These are phyloP conservation scores for Larimichthys crocea DNA, from an alignment of 2,113 vertebrate genomes.

Conservation along the genomic window DNA sequence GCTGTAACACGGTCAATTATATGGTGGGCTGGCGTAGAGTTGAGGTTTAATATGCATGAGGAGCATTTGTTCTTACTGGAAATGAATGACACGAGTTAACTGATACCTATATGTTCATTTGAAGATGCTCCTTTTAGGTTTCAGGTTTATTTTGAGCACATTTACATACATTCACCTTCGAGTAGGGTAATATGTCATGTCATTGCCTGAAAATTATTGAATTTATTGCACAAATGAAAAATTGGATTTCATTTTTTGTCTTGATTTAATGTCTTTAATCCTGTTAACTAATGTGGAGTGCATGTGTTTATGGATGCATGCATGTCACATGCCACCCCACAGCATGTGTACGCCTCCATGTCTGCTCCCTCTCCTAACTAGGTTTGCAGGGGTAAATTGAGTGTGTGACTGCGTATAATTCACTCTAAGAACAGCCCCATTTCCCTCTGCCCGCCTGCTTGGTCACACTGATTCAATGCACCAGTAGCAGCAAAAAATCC, in stretches of 20 bases:
- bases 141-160: slow-evolving; percentile 2
- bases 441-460: slow-evolving; percentile 80
- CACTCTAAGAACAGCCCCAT: slow-evolving; percentile 79
- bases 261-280: slow-evolving; percentile 71
- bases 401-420: slow-evolving; percentile 85
- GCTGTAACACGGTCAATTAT: slow-evolving; percentile 51
- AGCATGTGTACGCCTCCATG: slow-evolving; percentile 55
- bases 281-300: slow-evolving; percentile 66
- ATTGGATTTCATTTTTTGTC: slow-evolving; percentile 65
- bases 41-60: slow-evolving; percentile 49
- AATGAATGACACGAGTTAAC: slow-evolving; percentile 46
- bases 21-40: slow-evolving; percentile 29
- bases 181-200: slow-evolving; percentile 4
- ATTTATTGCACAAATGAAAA: slow-evolving; percentile 58
- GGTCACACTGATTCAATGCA: slow-evolving; percentile 84
- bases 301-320: slow-evolving; percentile 50
- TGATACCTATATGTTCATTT: slow-evolving; percentile 40
- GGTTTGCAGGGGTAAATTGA: slow-evolving; percentile 84
- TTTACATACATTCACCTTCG: neutral
- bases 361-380: slow-evolving; percentile 75
- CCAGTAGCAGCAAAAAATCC: slow-evolving; percentile 82
- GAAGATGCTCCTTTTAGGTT: slow-evolving; percentile 4
- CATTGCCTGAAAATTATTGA: slow-evolving; percentile 44
- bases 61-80: slow-evolving; percentile 51
- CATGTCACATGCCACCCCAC: slow-evolving; percentile 19